phyloP scores from a whole-genome alignment of 1,140 invertebrate genomes.

The Drosophila nikananu region DNA sequence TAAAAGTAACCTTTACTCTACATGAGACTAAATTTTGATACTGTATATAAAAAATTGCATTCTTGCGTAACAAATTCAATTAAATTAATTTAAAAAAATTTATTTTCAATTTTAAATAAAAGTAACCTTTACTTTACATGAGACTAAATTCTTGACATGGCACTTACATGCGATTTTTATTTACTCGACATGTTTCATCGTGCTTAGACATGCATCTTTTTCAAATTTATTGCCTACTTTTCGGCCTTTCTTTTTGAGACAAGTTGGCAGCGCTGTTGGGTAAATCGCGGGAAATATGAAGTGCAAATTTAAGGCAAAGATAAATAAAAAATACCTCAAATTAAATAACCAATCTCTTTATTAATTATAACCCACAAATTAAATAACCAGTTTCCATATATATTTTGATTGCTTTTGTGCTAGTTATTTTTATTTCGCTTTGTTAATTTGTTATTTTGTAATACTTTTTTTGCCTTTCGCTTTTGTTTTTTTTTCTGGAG shows the following conservation, averaged over 20 bases:
- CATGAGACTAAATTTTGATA: no score
- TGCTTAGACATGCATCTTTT: neutral
- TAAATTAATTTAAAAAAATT: neutral
- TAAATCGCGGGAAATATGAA: no score
- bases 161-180: neutral
- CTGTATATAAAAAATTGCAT: no score
- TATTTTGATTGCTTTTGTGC: constrained; percentile 54
- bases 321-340: neutral
- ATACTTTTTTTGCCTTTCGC: constrained; percentile 32
- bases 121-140: neutral
- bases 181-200: neutral
- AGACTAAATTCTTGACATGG: neutral
- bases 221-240: constrained; percentile 12
- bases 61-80: no score
- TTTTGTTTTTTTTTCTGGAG: constrained; percentile 34
- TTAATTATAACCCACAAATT: neutral
- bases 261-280: constrained; percentile 5
- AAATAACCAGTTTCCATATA: neutral
- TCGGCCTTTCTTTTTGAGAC: neutral
- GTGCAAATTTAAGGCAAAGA: neutral
- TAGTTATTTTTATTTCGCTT: constrained; percentile 47
- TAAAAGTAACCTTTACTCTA: no score
- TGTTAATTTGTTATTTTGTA: constrained; percentile 37
- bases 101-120: neutral
- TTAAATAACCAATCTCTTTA: neutral